A percentile compares a stretch with the other conserved stretches of the same genome.
Evolutionary conservation across 2,888 invertebrate species (phyloP).

Genomic region (Tipula unca): DNA sequence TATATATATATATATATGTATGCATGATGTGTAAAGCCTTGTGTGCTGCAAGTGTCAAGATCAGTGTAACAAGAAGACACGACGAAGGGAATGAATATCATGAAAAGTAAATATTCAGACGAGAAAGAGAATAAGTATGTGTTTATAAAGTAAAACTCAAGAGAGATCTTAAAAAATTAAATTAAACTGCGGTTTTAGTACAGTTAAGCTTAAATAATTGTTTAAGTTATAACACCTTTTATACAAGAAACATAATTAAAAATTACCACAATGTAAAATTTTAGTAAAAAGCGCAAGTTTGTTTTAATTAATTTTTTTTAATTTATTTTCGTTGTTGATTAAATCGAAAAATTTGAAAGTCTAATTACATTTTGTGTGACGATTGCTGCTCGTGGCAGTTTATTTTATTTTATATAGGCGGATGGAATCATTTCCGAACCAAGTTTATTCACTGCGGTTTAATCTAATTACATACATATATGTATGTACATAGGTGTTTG

Average conservation of each 20-base stretch:
- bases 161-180: background rate
- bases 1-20: background rate
- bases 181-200: background rate
- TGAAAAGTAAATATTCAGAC: background rate
- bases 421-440: background rate
- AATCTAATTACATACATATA: background rate
- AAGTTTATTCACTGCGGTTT: background rate
- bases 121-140: background rate
- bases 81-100: background rate
- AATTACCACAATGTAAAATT: background rate
- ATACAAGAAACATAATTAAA: background rate
- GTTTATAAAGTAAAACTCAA: background rate
- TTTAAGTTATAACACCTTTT: background rate
- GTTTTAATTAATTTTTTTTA: background rate
- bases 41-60: constrained; percentile 8
- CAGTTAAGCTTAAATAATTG: background rate
- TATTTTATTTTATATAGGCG: too few relatives aligned
- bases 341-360: background rate
- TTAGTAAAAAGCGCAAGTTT: background rate
- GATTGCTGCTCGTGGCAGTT: background rate
- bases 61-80: background rate
- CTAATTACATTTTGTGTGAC: background rate
- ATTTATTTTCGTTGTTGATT: background rate
- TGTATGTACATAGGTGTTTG: background rate
- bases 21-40: background rate